Evolutionary conservation across 1,140 invertebrate genomes (phyloP), one percentile per base, ranked within the genome.

Genomic region (Eufriesea mexicana): DNA sequence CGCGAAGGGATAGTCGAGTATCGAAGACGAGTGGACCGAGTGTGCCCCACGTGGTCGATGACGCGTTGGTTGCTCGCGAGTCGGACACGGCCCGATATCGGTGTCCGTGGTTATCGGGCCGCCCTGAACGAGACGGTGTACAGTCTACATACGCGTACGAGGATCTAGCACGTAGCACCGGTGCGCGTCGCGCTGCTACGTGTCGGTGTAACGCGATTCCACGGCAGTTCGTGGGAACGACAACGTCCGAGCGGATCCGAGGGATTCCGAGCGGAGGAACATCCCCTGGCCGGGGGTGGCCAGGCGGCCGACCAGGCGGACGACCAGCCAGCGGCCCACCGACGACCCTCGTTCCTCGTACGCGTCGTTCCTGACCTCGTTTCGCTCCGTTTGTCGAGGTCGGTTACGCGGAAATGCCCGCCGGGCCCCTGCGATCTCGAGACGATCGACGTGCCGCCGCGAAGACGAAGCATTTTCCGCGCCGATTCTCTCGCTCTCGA

Each of bases 311-410:
- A 35, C 35, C 35, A 35, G 68, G 49, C 68, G 61, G 71, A 8
- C 64, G 68, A 59, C 57, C 70, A 74, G 73, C 83, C 66, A 67
- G 7, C 61, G 54, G 75, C 68, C 71, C 86, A 70, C 77, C 86
- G 25, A 79, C 86, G 64, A 76, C 86, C 86, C 86, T 80, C 72
- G 75, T 80, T 78, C 82, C n/a, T 83, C 87, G 89, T 86, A 79
- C 88, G 84, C 83, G 90, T 87, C 91, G 92, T 93, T 91, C 91
- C 92, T 93, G 92, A 93, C 92, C 92, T 92, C 92, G 87, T 93
- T 93, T 89, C 89, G 88, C 83, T 84, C 84, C 86, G 89, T 92
- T 92, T 91, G 86, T 91, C 90, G 91, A 90, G 92, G 91, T 92
- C 92, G 92, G 91, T 93, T 92, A 92, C 92, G 90, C 90, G 84